phyloP scores from a whole-genome alignment of 2,797 vertebrate genomes.

The Gymnocypris eckloni region DNA sequence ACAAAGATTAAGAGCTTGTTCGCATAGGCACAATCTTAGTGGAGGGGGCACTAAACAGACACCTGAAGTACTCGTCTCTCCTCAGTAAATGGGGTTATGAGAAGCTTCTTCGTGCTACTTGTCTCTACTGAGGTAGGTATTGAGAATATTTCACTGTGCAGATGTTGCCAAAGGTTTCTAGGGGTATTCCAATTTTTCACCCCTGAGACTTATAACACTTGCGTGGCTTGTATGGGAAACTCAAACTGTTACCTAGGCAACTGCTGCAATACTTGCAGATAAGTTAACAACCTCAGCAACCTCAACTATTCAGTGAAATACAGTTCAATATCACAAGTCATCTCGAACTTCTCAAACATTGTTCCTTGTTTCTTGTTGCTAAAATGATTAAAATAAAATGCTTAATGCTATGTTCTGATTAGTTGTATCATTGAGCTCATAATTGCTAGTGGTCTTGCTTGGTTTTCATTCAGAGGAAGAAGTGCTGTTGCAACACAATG shows the following conservation, averaged over 20 bases:
- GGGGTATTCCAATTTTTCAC: constrained; percentile 7
- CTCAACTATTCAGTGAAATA: constrained; percentile 26
- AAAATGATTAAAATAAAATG: constrained; percentile 1
- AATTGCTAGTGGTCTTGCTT: not conserved
- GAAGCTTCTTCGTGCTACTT: not conserved
- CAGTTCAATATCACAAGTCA: not conserved
- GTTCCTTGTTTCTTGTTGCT: not conserved
- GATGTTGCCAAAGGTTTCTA: constrained; percentile 25
- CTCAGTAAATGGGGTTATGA: not conserved
- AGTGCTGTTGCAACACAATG: not conserved
- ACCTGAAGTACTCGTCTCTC: not conserved
- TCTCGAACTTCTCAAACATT: not conserved
- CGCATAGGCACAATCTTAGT: not conserved
- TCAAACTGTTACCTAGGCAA: constrained; percentile 42
- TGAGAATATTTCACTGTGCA: not conserved
- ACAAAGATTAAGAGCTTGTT: constrained; percentile 17
- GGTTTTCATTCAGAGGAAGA: constrained; percentile 13
- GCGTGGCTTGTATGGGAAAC: constrained; percentile 17
- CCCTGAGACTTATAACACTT: constrained; percentile 37
- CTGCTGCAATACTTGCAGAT: constrained; percentile 32
- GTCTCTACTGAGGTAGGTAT: not conserved
- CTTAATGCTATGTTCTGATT: constrained; percentile 26
- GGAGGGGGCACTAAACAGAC: not conserved
- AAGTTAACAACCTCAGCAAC: constrained; percentile 31
- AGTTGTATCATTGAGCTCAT: constrained; percentile 18